A percentile compares a stretch with the other conserved stretches of the same genome.
Evolutionary conservation across 1,140 invertebrate genomes (phyloP).

Genomic region (Drosophila repletoides): DNA sequence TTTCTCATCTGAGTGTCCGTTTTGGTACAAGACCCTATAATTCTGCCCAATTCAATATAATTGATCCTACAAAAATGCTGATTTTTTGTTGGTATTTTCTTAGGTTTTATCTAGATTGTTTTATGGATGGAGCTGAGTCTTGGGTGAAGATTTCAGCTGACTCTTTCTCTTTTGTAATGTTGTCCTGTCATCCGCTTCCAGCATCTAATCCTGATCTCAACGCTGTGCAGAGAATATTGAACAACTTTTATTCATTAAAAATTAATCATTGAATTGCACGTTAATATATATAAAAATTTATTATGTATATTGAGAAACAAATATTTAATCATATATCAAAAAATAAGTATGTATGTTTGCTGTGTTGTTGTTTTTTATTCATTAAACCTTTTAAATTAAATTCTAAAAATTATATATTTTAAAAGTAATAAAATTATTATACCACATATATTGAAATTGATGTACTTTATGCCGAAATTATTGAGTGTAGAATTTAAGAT

Average conservation of each 20-base stretch:
- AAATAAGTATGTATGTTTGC: slow-evolving; percentile 15
- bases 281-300: neutral
- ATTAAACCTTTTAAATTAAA: slow-evolving; percentile 33
- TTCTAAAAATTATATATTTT: slow-evolving; percentile 4
- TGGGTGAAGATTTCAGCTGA: too few relatives aligned
- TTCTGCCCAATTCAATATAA: too few relatives aligned
- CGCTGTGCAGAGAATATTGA: neutral
- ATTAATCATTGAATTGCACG: slow-evolving; percentile 18
- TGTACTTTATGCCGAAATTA: slow-evolving; percentile 5
- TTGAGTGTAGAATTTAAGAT: slow-evolving; percentile 26
- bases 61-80: too few relatives aligned
- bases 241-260: slow-evolving; percentile 26
- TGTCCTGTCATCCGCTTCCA: slow-evolving; percentile 3
- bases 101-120: too few relatives aligned
- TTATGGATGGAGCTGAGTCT: too few relatives aligned
- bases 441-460: slow-evolving; percentile 12
- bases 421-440: neutral
- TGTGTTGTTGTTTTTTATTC: slow-evolving; percentile 34
- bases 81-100: too few relatives aligned
- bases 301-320: neutral
- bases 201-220: neutral
- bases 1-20: too few relatives aligned
- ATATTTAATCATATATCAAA: slow-evolving; percentile 7
- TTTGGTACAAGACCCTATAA: too few relatives aligned
- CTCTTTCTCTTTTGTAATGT: neutral